Evolutionary conservation across 2,797 vertebrate genomes (phyloP).

Genomic region (Tauraco hartlaubi): DNA sequence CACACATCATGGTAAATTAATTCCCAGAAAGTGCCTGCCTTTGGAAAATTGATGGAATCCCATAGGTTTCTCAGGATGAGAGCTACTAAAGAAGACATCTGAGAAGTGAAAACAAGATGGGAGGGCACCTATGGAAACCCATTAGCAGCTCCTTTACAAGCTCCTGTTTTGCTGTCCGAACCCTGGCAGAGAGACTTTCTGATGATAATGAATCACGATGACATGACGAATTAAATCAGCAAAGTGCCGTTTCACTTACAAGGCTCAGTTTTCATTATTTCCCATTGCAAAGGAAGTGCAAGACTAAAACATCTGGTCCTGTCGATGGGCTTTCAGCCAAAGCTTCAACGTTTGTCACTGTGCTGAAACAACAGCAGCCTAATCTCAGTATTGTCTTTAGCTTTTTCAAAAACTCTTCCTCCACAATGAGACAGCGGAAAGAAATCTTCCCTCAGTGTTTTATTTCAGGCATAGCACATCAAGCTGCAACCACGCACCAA

Average conservation of each 20-base stretch:
- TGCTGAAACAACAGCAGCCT: slow-evolving; percentile 90
- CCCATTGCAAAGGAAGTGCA: slow-evolving; percentile 68
- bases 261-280: slow-evolving; percentile 65
- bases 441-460: slow-evolving; percentile 60
- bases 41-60: not conserved
- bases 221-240: slow-evolving; percentile 62
- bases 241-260: slow-evolving; percentile 32
- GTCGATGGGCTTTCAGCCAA: slow-evolving; percentile 83
- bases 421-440: slow-evolving; percentile 69
- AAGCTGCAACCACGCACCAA: slow-evolving; percentile 57
- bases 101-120: not conserved
- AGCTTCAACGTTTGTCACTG: slow-evolving; percentile 86
- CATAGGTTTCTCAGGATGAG: not conserved
- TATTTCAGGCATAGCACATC: slow-evolving; percentile 73
- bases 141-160: not conserved
- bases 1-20: not conserved
- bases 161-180: slow-evolving; percentile 73
- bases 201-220: slow-evolving; percentile 71
- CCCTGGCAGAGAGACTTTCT: slow-evolving; percentile 25
- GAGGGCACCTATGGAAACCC: slow-evolving; percentile 54
- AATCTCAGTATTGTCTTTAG: slow-evolving; percentile 89
- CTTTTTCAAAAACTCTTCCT: slow-evolving; percentile 80
- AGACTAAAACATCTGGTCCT: slow-evolving; percentile 82
- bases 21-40: not conserved
- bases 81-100: not conserved